Evolutionary conservation across 37 sponge, comb jelly and placozoan genomes (phyloP).

Genomic region (Halichondria panicea): DNA sequence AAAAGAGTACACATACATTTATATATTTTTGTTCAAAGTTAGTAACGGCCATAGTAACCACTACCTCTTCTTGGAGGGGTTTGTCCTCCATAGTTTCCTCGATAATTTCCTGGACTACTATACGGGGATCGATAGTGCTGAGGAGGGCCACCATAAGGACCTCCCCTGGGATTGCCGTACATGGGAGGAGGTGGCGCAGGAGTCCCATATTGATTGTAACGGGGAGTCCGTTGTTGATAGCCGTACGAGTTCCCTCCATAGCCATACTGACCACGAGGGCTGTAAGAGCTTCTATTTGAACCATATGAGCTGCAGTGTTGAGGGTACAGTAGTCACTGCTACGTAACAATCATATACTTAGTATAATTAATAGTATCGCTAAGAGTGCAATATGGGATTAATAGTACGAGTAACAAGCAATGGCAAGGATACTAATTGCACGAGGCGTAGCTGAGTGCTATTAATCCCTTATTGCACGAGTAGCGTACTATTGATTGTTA

Average conservation of each 20-base stretch:
- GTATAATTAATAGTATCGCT: too few species aligned
- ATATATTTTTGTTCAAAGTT: too few species aligned
- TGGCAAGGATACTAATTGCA: too few species aligned
- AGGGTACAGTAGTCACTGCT: too few species aligned
- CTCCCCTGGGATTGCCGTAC: neutral
- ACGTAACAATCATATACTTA: too few species aligned
- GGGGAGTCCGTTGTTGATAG: neutral
- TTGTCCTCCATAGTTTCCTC: neutral
- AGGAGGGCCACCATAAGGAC: neutral
- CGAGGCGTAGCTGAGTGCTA: too few species aligned
- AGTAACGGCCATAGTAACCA: conserved; percentile 29
- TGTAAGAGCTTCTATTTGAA: neutral
- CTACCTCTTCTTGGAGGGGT: conserved; percentile 5
- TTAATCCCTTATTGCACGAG: too few species aligned
- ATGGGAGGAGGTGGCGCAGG: conserved; percentile 33
- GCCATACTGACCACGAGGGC: neutral
- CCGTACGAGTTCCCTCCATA: neutral
- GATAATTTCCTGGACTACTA: neutral
- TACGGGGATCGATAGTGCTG: conserved; percentile 7
- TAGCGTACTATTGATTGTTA: too few species aligned
- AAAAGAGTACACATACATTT: too few species aligned
- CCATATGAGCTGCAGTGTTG: neutral
- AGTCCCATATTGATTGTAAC: neutral
- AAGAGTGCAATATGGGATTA: too few species aligned
- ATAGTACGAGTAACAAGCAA: too few species aligned